A percentile compares a stretch with the other conserved stretches of the same genome.
These are phyloP conservation scores for Eulithis testata DNA, from an alignment of 2,888 invertebrate genomes.

Conservation along the genomic window DNA sequence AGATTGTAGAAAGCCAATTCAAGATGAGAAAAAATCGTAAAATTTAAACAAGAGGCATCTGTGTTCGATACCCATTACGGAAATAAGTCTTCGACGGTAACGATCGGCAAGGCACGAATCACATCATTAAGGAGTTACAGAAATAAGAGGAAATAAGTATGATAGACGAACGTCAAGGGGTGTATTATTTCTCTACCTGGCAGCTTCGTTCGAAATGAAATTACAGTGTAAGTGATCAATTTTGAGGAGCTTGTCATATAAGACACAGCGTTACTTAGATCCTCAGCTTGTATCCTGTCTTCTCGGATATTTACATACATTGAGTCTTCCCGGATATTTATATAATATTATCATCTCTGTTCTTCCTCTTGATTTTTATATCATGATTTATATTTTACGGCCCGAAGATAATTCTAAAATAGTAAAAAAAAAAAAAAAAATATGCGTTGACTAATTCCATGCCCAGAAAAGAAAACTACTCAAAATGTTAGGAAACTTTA, in stretches of 20 bases:
- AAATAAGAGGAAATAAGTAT: slow-evolving; percentile 38
- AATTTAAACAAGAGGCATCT: slow-evolving; percentile 34
- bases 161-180: slow-evolving; percentile 39
- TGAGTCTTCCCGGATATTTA: too few relatives aligned
- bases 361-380: too few relatives aligned
- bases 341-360: too few relatives aligned
- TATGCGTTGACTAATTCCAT: too few relatives aligned
- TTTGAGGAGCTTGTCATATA: slow-evolving; percentile 13
- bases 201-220: slow-evolving; percentile 26
- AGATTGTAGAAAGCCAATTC: slow-evolving; percentile 5
- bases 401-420: too few relatives aligned
- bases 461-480: too few relatives aligned
- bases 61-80: slow-evolving; percentile 42
- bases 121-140: slow-evolving; percentile 59
- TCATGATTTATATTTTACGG: too few relatives aligned
- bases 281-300: neutral
- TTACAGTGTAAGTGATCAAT: slow-evolving; percentile 22
- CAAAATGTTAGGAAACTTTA: too few relatives aligned
- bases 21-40: slow-evolving; percentile 29
- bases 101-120: slow-evolving; percentile 55
- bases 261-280: slow-evolving; percentile 1
- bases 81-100: slow-evolving; percentile 58
- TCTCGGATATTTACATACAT: neutral
- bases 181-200: slow-evolving; percentile 23
- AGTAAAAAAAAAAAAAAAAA: too few relatives aligned